A percentile compares a stretch with the other conserved stretches of the same genome.
Conservation (phyloP, 2,113 vertebrate genomes). For the Recurvirostra avosetta region DNA sequence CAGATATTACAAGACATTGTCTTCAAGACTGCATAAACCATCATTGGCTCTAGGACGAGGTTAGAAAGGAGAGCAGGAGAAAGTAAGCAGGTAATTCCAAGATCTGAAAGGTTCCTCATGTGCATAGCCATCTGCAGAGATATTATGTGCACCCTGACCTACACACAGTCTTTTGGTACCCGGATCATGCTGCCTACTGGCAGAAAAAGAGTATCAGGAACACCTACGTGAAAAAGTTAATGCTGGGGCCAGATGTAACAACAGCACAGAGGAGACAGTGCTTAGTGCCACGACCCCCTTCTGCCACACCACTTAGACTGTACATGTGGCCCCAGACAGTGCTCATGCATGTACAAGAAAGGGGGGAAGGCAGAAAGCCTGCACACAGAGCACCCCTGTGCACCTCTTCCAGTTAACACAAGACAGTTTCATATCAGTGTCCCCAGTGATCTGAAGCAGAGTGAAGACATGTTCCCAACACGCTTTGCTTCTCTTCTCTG, state of each 20-base stretch:
- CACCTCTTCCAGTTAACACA: background rate
- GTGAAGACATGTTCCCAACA: background rate
- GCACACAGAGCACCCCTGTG: background rate
- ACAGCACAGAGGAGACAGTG: background rate
- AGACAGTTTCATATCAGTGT: background rate
- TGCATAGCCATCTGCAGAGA: background rate
- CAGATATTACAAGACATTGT: background rate
- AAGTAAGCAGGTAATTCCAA: background rate
- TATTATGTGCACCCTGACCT: background rate
- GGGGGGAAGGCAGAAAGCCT: background rate
- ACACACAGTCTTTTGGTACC: background rate
- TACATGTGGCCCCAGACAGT: fast-evolving
- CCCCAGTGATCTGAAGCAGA: background rate
- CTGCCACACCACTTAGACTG: background rate
- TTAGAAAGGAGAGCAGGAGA: background rate
- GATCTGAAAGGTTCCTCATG: background rate
- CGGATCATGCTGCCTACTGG: background rate
- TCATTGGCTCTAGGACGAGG: background rate
- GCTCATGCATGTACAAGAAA: background rate
- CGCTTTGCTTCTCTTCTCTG: background rate
- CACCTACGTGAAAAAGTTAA: background rate
- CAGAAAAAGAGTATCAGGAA: background rate
- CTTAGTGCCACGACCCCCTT: background rate
- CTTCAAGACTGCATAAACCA: background rate
- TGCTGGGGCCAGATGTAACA: background rate